Base-by-base conservation (phyloP, 1,140 invertebrate species). In the Zaprionus capensis region DNA sequence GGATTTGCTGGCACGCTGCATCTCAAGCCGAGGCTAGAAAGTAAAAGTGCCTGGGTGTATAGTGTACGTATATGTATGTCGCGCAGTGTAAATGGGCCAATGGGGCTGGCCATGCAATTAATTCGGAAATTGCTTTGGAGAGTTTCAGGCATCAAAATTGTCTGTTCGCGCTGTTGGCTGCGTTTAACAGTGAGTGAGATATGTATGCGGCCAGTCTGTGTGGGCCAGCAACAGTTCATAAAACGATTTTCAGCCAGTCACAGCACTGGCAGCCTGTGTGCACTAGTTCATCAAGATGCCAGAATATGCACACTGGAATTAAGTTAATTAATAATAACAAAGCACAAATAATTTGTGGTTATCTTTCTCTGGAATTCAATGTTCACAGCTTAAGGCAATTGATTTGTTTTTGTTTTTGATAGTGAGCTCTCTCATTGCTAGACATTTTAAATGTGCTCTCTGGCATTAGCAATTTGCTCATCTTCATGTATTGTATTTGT, bases 101-200 rank as follows among this genome's bases (percentile, higher is more conserved):
- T 46, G 72, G 59, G 73, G 53, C 69, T 76, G 61, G 73, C 69
- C 70, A 66, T 44, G 78, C 78, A 80, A 80, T 80, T 80, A 80
- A 74, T 71, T 78, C 62, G 59, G 31, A 82, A 83, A 82, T 73
- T 80, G 80, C 71, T 65, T 82, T 77, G 12, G 55, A 65, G 62
- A 63, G 79, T 63, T 59, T 65, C n/a, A 38, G 31, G 71, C 65
- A 49, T 22, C 31, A 55, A 61, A 67, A 72, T 66, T 70, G 31
- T 63, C 61, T 63, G 55, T 65, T 70, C 36, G 58, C 53, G 31
- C 9, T 34, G 31, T 34, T 76, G 66, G 46, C 51, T 69, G 76
- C 38, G 72, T 76, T 78, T 69, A 58, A 44, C 59, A 57, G 7
- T 63, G 59, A 68, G 56, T 17, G 41, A 70, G 62, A 63, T 70